Conservation (phyloP, 2,797 vertebrate genomes). For the Merluccius polli region DNA sequence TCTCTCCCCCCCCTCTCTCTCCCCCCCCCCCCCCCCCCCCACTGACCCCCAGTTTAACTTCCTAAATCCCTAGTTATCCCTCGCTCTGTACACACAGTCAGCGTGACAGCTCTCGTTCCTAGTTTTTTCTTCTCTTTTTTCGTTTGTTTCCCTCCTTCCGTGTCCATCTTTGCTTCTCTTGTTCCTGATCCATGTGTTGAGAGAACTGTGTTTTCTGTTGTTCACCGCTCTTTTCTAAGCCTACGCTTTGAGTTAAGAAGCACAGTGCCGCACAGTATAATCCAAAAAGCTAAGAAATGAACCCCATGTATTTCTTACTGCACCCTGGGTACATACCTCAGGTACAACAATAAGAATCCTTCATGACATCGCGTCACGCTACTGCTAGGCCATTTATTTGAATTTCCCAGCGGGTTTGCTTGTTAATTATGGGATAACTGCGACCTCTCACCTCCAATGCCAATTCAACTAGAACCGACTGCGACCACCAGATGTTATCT, state of each 20-base stretch:
- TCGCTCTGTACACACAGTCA: constrained; percentile 30
- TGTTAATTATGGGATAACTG: constrained; percentile 36
- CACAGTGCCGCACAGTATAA: neutral
- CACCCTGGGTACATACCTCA: neutral
- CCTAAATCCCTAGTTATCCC: constrained; percentile 42
- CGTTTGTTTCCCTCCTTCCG: neutral
- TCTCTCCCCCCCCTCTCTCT: constrained; percentile 21
- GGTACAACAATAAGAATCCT: neutral
- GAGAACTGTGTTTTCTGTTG: neutral
- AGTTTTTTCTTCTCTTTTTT: neutral
- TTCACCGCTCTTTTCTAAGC: too few relatives aligned
- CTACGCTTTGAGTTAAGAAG: neutral
- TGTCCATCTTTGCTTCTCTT: neutral
- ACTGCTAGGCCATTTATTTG: constrained; percentile 28
- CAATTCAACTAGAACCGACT: constrained; percentile 27
- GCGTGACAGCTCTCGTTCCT: constrained; percentile 18
- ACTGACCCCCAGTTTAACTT: constrained; percentile 47
- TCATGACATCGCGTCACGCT: constrained; percentile 10
- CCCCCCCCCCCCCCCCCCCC: constrained; percentile 18
- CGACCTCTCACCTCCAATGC: constrained; percentile 38
- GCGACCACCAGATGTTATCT: constrained; percentile 35
- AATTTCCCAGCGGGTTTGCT: constrained; percentile 6
- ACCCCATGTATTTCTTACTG: neutral
- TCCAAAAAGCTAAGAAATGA: neutral
- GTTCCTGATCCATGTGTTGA: constrained; percentile 4